Evolutionary conservation across 2,888 invertebrate genomes (phyloP).

Genomic region (Ellobium chinense): DNA sequence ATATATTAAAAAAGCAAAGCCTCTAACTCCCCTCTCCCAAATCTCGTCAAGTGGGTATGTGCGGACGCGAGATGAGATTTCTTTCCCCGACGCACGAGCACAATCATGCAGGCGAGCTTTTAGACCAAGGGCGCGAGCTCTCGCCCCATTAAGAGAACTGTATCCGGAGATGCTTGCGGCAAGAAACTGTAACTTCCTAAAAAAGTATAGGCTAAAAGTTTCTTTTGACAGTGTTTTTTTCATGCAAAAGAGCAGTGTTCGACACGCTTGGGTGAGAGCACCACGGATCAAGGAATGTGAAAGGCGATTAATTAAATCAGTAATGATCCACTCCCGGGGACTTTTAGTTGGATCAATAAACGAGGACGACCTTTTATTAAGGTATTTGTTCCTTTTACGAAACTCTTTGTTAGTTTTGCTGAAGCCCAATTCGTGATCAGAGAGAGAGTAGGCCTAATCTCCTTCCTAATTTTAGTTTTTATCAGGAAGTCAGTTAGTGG

Average conservation of each 20-base stretch:
- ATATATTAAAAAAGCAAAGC: not conserved
- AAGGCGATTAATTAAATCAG: not conserved
- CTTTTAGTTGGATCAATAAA: not conserved
- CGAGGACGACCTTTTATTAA: not conserved
- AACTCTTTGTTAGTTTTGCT: not conserved
- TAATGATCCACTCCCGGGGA: constrained; percentile 1
- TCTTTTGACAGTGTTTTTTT: no score
- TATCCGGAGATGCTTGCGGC: not conserved
- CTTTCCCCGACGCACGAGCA: not conserved
- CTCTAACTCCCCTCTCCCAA: not conserved
- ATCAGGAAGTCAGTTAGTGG: not conserved
- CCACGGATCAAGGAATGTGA: not conserved
- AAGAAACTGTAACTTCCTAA: not conserved
- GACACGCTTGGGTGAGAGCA: not conserved
- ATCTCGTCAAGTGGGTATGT: not conserved
- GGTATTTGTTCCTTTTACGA: not conserved
- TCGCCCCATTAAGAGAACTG: not conserved
- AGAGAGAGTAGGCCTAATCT: constrained; percentile 25
- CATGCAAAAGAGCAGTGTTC: no score
- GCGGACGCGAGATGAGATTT: not conserved
- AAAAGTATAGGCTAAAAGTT: no score
- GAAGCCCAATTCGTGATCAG: not conserved
- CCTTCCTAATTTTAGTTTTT: not conserved
- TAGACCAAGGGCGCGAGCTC: not conserved
- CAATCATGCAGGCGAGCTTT: not conserved